Percentiles rank a stretch among this genome's conserved stretches.
phyloP scores from a whole-genome alignment of 2,113 vertebrate species.

The Hydrolagus affinis region DNA sequence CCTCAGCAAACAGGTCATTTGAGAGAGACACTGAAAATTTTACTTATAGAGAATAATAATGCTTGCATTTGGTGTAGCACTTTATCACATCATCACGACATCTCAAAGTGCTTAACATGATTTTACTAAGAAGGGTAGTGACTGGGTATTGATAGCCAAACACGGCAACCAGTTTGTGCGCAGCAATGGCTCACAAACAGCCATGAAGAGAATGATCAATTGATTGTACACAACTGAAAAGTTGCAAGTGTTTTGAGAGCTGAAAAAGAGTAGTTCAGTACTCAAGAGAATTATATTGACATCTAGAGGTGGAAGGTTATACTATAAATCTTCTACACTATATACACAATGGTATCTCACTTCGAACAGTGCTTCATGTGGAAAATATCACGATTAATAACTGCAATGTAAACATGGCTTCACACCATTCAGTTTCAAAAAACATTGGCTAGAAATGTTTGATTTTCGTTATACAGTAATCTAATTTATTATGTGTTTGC shows the following conservation, averaged over 20 bases:
- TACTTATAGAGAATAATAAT: no score
- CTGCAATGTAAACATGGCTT: constrained; percentile 19
- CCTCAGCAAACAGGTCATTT: no score
- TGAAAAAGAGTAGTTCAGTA: background rate
- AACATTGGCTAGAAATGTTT: background rate
- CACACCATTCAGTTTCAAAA: background rate
- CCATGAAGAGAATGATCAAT: no score
- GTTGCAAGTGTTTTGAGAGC: background rate
- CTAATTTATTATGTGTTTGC: background rate
- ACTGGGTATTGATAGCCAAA: no score
- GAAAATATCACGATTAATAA: background rate
- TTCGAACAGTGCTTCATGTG: background rate
- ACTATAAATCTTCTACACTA: background rate
- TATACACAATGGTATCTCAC: background rate
- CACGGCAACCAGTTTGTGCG: no score
- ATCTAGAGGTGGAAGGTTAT: background rate
- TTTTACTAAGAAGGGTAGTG: no score
- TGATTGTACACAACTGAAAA: background rate
- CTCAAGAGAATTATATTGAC: background rate
- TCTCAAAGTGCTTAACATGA: no score
- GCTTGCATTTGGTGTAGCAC: no score
- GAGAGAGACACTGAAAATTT: no score
- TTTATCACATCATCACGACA: no score
- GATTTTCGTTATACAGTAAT: background rate
- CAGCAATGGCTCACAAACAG: no score